Conservation (phyloP, 23 tunicate genomes). For the Diplosoma virens region DNA sequence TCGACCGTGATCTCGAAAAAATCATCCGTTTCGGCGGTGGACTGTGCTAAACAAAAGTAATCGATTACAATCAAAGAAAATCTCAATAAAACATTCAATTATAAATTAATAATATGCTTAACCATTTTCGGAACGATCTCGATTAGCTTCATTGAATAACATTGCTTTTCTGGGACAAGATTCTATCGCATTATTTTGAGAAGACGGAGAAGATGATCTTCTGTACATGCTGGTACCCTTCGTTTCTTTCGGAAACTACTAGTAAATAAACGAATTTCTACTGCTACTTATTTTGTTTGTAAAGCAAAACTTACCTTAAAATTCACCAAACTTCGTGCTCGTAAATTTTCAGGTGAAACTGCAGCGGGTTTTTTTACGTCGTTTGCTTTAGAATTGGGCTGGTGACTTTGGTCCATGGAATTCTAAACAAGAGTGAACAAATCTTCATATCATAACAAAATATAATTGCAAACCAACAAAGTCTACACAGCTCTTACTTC, state of each 20-base stretch:
- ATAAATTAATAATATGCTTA: not conserved
- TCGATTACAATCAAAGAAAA: not conserved
- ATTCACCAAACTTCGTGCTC: too few species aligned
- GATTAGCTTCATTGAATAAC: constrained; percentile 18
- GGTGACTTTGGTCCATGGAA: too few species aligned
- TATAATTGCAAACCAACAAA: too few species aligned
- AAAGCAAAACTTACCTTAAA: too few species aligned
- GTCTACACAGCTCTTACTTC: too few species aligned
- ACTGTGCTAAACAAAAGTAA: not conserved
- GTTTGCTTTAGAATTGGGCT: too few species aligned
- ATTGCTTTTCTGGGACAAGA: constrained; percentile 36
- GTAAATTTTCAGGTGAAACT: too few species aligned
- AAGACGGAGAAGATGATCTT: not conserved
- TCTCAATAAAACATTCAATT: not conserved
- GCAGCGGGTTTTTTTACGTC: too few species aligned
- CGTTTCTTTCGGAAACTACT: constrained; percentile 42
- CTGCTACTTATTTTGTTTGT: too few species aligned
- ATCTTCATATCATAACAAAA: too few species aligned
- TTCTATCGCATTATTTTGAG: constrained; percentile 14
- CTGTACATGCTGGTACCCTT: constrained; percentile 7
- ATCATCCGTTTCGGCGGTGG: constrained; percentile 40
- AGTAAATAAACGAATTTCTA: too few species aligned
- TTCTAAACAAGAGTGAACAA: too few species aligned
- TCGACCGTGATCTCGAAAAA: constrained; percentile 63
- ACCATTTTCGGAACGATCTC: not conserved